phyloP scores from a whole-genome alignment of 2,113 vertebrate genomes.

The Poeciliopsis turrubarensis region DNA sequence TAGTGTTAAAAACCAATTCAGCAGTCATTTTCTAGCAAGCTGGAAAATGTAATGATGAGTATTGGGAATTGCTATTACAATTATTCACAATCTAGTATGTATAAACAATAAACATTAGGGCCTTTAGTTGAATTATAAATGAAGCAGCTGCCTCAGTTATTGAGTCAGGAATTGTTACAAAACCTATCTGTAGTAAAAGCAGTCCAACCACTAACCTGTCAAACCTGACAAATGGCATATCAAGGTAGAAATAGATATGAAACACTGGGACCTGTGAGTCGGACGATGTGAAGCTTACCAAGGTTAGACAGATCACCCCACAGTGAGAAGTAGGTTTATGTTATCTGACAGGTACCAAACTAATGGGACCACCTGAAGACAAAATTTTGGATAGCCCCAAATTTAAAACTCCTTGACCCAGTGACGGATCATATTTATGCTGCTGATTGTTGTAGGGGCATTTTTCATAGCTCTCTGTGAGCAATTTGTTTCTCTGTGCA shows the following conservation, averaged over 20 bases:
- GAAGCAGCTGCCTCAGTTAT: slow-evolving; percentile 20
- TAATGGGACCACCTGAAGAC: slow-evolving; percentile 22
- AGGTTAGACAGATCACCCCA: slow-evolving; percentile 32
- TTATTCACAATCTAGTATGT: slow-evolving; percentile 22
- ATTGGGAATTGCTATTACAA: too few relatives aligned
- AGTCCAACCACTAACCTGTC: slow-evolving; percentile 34
- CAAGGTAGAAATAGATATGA: slow-evolving; percentile 40
- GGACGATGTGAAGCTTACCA: slow-evolving; percentile 38
- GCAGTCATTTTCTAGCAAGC: slow-evolving; percentile 20
- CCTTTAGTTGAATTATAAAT: slow-evolving; percentile 10
- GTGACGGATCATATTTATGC: background rate
- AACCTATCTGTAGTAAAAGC: slow-evolving; percentile 25
- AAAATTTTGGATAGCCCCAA: background rate
- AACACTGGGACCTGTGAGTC: slow-evolving; percentile 39
- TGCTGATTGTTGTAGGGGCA: background rate
- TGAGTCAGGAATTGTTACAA: slow-evolving; percentile 48
- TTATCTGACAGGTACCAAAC: slow-evolving; percentile 22
- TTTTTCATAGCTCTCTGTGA: background rate
- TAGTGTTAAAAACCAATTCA: slow-evolving; percentile 38
- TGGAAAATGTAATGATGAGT: background rate
- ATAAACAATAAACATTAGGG: slow-evolving; percentile 44
- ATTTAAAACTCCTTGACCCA: background rate
- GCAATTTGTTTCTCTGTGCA: slow-evolving; percentile 12
- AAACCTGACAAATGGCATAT: slow-evolving; percentile 52
- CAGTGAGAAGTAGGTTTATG: slow-evolving; percentile 33